Base-by-base conservation (phyloP, 2,113 vertebrate species). In the Amblyornis subalaris region DNA sequence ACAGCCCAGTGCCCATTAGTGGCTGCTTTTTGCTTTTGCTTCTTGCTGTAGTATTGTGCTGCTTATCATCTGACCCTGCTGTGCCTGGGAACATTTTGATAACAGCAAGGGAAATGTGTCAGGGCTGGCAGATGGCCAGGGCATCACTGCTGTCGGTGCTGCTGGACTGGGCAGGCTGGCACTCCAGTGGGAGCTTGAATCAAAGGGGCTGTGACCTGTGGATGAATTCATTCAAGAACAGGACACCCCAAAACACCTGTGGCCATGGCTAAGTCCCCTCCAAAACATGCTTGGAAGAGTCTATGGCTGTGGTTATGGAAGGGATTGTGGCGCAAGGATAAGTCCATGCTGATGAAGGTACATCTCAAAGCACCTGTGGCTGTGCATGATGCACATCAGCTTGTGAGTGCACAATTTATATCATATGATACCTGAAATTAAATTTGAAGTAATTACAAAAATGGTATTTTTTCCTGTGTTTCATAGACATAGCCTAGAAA, bases 371-470 rank as follows among this genome's bases (percentile, higher is more conserved):
- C 19, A 19, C 11, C 42, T 47, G 33, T 50, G 50, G 22, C 31
- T 54, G 33, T 61, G 35, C 14, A 16, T 71, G 74, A 44, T 12
- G 44, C 42, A 58, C 26, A 67, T 35, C 38, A 50, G 7, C 44
- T 85, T 48, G n/a, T 50, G 60, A 93, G 77, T 55, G 36, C 23
- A 29, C 8, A 23, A 5, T 74, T 67, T 71, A 13, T 76, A 67
- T 55, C 8, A 24, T 38, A 20, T 74, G 64, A 77, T 54, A 77
- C 11, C 47, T 58, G 70, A 77, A 88, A 76, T 76, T 64, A 67
- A 88, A 79, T 83, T 61, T 73, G 58, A 85, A 86, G 47, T 66
- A 48, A 83, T 91, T 90, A 69, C 22, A 78, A 60, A 62, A 67
- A 29, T 64, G 25, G 7, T 51, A 36, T 36, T 57, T 86, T 67